Evolutionary conservation across 2,797 vertebrate genomes (phyloP), one percentile per base, ranked within the genome.

Genomic region (Cuculus canorus): DNA sequence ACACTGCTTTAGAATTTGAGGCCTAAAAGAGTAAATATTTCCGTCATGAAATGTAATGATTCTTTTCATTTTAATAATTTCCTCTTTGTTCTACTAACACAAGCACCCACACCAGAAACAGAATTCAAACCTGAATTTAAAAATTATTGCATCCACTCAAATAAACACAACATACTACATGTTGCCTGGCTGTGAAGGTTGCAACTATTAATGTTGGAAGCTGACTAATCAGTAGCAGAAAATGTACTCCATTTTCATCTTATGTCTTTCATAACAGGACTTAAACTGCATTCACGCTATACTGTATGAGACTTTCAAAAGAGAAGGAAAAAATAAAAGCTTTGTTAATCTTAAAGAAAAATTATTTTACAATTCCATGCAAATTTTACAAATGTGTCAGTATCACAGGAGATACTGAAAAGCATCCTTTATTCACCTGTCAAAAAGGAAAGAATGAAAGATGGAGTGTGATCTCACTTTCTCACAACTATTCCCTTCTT

Each of bases 391-490:
- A 95, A 79, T 7, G 27, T 88, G 84, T 78, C 73, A 82, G 91
- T 81, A 94, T 80, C 57, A 92, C 54, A 89, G 65, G 48, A 87
- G 73, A 89, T 50, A 84, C 47, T 90, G 75, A 95, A 86, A 91
- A 50, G 41, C 50, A 87, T 92, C 41, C 63, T 91, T 95, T 90
- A 96, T 95, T 91, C 93, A 92, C 83, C 72, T 95, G 94, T 93
- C 94, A 93, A 88, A 90, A 90, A 56, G 43, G n/a, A 68, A 76
- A 75, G 78, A 94, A 94, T 90, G 87, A 91, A 92, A 94, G 81
- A 96, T 88, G 94, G 91, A 91, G 89, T 73, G 88, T 43, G 85
- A 96, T 96, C 91, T 87, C 77, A 0, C 80, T 92, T 97, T 90
- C 75, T 94, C 91, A 92, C 79, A 91, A 86, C 83, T 90, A 83